Conservation (phyloP, 2,113 vertebrate genomes). For the Cololabis saira region DNA sequence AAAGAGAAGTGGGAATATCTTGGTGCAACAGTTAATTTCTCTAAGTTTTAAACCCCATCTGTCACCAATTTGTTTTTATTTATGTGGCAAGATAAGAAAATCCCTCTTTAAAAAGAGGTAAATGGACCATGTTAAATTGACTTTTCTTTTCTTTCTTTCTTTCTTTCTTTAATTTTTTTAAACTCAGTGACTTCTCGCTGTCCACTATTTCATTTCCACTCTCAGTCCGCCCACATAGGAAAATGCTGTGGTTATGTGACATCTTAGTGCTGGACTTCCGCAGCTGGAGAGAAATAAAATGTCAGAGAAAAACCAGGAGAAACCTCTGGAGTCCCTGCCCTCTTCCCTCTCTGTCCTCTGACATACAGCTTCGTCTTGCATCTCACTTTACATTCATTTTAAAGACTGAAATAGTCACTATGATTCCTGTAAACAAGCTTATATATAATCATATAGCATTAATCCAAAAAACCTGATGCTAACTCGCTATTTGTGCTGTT, state of each 20-base stretch:
- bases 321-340: slow-evolving; percentile 6
- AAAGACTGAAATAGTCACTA: background rate
- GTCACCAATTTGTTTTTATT: background rate
- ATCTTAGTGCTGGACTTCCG: slow-evolving; percentile 57
- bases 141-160: background rate
- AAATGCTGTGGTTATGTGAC: slow-evolving; percentile 70
- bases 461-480: too few relatives aligned
- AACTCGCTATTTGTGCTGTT: too few relatives aligned
- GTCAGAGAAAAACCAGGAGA: slow-evolving; percentile 25
- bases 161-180: background rate
- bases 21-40: too few relatives aligned
- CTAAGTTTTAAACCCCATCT: too few relatives aligned
- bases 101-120: too few relatives aligned
- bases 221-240: slow-evolving; percentile 64
- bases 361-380: background rate
- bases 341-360: background rate
- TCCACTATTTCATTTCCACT: slow-evolving; percentile 51
- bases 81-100: background rate
- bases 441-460: too few relatives aligned
- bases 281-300: slow-evolving; percentile 43
- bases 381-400: background rate
- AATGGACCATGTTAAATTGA: background rate
- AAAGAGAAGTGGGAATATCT: too few relatives aligned
- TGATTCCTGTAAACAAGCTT: too few relatives aligned
- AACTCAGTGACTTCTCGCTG: slow-evolving; percentile 23